Conservation (phyloP, 2,113 vertebrate species). For the Myxocyprinus asiaticus region DNA sequence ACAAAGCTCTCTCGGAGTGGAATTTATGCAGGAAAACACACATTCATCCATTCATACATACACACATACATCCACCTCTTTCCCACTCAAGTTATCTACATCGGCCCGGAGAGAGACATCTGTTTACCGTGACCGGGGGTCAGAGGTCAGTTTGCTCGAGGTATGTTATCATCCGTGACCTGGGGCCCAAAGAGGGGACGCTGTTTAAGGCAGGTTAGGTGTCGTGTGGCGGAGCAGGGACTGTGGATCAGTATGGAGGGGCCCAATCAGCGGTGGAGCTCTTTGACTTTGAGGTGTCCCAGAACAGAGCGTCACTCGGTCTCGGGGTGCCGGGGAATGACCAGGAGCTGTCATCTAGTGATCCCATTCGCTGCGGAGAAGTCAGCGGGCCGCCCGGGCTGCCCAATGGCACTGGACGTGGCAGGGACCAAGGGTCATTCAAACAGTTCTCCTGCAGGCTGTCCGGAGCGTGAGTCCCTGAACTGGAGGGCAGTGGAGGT, state of each 20-base stretch:
- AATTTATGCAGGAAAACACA: slow-evolving; percentile 47
- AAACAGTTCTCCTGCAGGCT: slow-evolving; percentile 70
- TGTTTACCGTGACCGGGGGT: no score
- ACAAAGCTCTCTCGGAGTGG: slow-evolving; percentile 25
- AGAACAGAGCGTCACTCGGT: slow-evolving; percentile 86
- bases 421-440: slow-evolving; percentile 78
- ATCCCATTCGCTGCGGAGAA: slow-evolving; percentile 80
- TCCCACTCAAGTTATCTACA: no score
- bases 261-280: slow-evolving; percentile 69
- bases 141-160: slow-evolving; percentile 33
- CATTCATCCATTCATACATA: slow-evolving; percentile 49
- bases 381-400: slow-evolving; percentile 77
- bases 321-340: slow-evolving; percentile 92
- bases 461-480: slow-evolving; percentile 59
- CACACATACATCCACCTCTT: no score
- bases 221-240: slow-evolving; percentile 63
- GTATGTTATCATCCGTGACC: slow-evolving; percentile 36
- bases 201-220: slow-evolving; percentile 76
- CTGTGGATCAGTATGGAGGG: slow-evolving; percentile 69
- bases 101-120: no score
- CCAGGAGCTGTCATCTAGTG: slow-evolving; percentile 92
- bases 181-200: slow-evolving; percentile 14
- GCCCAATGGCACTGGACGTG: slow-evolving; percentile 70
- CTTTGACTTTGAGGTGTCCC: slow-evolving; percentile 78
- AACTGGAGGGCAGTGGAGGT: slow-evolving; percentile 68